Conservation (phyloP, 2,888 invertebrate species). For the Drosophila hawaiiensis region DNA sequence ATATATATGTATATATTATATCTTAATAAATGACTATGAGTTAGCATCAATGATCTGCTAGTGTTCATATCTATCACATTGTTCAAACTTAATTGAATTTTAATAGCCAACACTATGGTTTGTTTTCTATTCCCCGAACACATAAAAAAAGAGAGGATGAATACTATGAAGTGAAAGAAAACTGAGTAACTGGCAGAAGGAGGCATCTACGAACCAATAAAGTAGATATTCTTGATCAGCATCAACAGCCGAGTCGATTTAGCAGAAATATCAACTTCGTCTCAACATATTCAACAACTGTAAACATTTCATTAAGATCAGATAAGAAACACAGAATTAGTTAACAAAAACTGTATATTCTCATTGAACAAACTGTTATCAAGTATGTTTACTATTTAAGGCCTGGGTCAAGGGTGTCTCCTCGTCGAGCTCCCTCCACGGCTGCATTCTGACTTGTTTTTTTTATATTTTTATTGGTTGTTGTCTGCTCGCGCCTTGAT, state of each 20-base stretch:
- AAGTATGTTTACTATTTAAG: neutral
- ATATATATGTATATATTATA: neutral
- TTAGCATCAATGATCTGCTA: slow-evolving; percentile 44
- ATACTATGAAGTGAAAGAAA: neutral
- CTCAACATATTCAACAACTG: neutral
- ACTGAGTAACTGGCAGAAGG: neutral
- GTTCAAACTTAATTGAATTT: slow-evolving; percentile 68
- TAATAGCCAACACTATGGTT: slow-evolving; percentile 57
- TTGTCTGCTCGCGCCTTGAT: slow-evolving; percentile 54
- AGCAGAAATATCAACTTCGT: neutral
- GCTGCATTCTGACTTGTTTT: neutral
- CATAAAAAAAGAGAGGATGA: neutral
- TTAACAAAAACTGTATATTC: neutral
- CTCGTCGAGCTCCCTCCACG: neutral
- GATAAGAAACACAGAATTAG: neutral
- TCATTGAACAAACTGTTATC: neutral
- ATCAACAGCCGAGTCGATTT: neutral
- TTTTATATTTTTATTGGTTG: neutral
- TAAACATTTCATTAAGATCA: neutral
- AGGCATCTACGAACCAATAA: neutral
- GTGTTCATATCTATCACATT: slow-evolving; percentile 36
- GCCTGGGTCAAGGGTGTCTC: neutral
- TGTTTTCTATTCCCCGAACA: neutral
- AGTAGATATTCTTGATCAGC: neutral
- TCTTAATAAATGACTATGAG: neutral